Conservation (phyloP, 2,888 invertebrate species). For the Acleris holmiana region DNA sequence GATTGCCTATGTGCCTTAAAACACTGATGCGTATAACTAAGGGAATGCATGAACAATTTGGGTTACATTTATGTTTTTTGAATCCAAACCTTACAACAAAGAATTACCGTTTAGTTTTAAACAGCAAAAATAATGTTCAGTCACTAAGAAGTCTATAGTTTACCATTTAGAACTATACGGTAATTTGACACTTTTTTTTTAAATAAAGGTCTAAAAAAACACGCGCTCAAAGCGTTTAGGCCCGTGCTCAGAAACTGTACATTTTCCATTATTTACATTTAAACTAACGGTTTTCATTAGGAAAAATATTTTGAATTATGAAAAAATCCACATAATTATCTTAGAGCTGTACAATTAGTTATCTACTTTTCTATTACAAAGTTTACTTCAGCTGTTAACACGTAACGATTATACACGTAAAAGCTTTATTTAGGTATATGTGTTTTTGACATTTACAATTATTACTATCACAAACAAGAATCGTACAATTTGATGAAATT, state of each 20-base stretch:
- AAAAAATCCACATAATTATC: slow-evolving; percentile 49
- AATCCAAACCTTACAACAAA: slow-evolving; percentile 5
- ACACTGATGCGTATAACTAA: slow-evolving; percentile 15
- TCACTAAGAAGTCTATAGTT: background rate
- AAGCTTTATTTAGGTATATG: slow-evolving; percentile 53
- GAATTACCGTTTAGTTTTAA: background rate
- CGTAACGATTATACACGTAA: slow-evolving; percentile 49
- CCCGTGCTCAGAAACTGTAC: slow-evolving; percentile 49
- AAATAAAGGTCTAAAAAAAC: slow-evolving; percentile 2
- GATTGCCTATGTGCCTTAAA: slow-evolving; percentile 16
- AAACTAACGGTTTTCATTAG: slow-evolving; percentile 53
- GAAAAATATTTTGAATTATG: slow-evolving; percentile 64
- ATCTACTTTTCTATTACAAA: slow-evolving; percentile 48
- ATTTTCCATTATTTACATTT: slow-evolving; percentile 60
- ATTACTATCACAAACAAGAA: background rate
- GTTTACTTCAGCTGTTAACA: slow-evolving; percentile 44
- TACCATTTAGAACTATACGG: slow-evolving; percentile 5
- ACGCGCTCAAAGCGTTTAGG: slow-evolving; percentile 34
- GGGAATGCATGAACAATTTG: slow-evolving; percentile 15
- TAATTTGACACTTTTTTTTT: too few relatives aligned
- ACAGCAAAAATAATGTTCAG: background rate
- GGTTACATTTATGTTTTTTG: slow-evolving; percentile 1
- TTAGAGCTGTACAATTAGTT: slow-evolving; percentile 59
- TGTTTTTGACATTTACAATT: slow-evolving; percentile 41
- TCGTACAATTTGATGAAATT: too few relatives aligned